phyloP scores from a whole-genome alignment of 2,797 vertebrate genomes.

The Coendou prehensilis region DNA sequence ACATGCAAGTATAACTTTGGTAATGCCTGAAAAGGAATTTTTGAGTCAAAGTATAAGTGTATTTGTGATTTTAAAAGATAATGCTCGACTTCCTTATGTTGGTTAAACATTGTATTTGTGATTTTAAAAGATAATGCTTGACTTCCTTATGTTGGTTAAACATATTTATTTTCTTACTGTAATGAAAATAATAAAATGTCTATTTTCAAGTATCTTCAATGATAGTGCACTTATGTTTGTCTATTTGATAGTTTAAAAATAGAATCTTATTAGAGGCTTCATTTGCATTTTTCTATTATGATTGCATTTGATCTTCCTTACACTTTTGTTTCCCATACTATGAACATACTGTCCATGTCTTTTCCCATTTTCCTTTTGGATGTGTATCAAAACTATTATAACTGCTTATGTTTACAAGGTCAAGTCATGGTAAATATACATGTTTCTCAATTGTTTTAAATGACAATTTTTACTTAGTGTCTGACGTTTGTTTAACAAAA shows the following conservation, averaged over 20 bases:
- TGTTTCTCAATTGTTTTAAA: background rate
- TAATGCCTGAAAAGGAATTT: background rate
- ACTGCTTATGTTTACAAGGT: background rate
- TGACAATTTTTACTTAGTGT: background rate
- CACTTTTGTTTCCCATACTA: background rate
- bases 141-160: background rate
- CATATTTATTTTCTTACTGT: background rate
- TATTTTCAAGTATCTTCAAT: background rate
- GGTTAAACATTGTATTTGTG: background rate
- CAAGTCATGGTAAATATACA: background rate
- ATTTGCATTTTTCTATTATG: constrained; percentile 9
- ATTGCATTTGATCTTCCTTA: background rate
- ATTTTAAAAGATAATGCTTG: background rate
- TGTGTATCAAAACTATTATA: background rate
- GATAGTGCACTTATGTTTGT: background rate
- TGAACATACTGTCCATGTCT: background rate
- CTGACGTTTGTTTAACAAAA: background rate
- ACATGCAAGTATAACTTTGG: background rate
- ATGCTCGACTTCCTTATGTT: background rate
- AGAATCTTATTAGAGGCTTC: background rate
- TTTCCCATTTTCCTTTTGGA: background rate
- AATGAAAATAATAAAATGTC: background rate
- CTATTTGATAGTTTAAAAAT: background rate
- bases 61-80: background rate
- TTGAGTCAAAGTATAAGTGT: background rate